Conservation (phyloP, 2,113 vertebrate genomes). For the Indri indri region DNA sequence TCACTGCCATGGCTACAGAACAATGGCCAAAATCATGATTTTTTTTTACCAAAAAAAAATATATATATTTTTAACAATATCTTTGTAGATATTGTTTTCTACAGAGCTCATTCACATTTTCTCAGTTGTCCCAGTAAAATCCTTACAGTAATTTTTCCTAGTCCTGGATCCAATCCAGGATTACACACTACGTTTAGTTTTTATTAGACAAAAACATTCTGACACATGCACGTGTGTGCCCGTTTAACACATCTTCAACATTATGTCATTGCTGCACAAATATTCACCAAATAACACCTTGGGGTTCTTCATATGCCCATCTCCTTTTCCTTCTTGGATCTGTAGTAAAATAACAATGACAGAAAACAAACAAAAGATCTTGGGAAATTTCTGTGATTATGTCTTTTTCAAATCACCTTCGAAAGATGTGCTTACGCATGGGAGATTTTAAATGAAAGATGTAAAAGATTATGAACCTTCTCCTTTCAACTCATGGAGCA, state of each 20-base stretch:
- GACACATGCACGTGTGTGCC: too few relatives aligned
- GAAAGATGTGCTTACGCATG: background rate
- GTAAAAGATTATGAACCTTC: background rate
- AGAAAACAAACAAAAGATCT: background rate
- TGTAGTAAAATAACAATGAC: background rate
- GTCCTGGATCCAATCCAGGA: background rate
- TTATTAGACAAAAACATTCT: background rate
- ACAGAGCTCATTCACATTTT: background rate
- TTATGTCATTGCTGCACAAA: background rate
- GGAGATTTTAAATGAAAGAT: background rate
- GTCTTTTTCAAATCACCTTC: background rate
- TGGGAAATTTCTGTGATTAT: background rate
- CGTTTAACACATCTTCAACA: rapidly evolving
- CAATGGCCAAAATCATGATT: background rate
- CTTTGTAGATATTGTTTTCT: background rate
- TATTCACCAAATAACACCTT: background rate
- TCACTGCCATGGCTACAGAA: background rate
- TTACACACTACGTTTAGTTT: background rate
- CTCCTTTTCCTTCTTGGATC: background rate
- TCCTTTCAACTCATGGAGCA: background rate
- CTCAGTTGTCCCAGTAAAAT: background rate
- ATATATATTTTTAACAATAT: too few relatives aligned
- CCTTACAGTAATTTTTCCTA: background rate
- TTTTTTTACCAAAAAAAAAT: background rate
- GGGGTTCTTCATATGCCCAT: background rate